Conservation (phyloP, 2,797 vertebrate genomes). For the Pristis pectinata region DNA sequence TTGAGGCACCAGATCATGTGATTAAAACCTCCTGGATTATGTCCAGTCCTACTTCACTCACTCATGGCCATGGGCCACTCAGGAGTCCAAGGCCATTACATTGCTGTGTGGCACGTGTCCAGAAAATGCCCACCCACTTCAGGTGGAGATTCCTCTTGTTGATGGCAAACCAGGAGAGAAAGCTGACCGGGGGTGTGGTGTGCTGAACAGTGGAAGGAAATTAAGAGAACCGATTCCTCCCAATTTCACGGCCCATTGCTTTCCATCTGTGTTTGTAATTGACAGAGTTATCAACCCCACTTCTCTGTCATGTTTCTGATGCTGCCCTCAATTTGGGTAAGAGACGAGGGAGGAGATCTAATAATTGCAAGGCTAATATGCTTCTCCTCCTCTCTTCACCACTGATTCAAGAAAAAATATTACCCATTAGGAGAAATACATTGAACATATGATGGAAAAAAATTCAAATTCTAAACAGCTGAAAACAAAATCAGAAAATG, state of each 20-base stretch:
- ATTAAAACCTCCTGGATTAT: not conserved
- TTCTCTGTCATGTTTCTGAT: not conserved
- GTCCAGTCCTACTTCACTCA: not conserved
- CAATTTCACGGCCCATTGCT: constrained; percentile 5
- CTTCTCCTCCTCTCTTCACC: not conserved
- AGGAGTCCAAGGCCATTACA: not conserved
- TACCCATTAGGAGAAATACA: not conserved
- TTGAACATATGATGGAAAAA: not conserved
- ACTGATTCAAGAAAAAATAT: not conserved
- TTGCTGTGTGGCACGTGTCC: not conserved
- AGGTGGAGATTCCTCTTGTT: not conserved
- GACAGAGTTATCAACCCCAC: not conserved
- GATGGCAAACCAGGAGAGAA: not conserved
- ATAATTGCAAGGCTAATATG: not conserved
- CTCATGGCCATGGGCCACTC: not conserved
- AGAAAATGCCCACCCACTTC: not conserved
- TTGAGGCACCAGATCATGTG: not conserved
- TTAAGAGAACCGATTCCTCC: not conserved
- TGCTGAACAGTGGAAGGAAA: not conserved
- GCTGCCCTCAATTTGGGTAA: not conserved
- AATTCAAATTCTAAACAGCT: not conserved
- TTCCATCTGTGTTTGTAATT: not conserved
- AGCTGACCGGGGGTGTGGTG: not conserved
- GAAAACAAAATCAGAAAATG: not conserved
- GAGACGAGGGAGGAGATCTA: not conserved